Percentiles rank a stretch among this genome's conserved stretches.
Conservation (phyloP, 2,797 vertebrate species). For the Darevskia mixta region DNA sequence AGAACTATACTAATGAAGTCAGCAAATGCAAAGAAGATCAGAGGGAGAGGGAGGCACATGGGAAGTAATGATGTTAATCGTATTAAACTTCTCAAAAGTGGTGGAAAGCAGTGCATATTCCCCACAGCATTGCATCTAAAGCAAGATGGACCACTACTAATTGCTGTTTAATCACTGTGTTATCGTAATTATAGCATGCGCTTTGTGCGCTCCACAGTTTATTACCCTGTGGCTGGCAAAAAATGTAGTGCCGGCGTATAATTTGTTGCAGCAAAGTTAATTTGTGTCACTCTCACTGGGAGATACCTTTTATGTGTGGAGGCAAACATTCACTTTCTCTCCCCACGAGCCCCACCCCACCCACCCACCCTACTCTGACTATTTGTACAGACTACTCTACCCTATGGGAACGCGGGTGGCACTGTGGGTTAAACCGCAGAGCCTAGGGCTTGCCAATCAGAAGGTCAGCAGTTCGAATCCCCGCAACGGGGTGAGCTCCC, state of each 20-base stretch:
- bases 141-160: constrained; percentile 71
- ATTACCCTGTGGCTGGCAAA: constrained; percentile 54
- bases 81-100: constrained; percentile 56
- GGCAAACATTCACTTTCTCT: not conserved
- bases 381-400: too few relatives aligned
- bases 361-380: too few relatives aligned
- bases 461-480: too few relatives aligned
- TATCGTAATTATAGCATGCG: constrained; percentile 71
- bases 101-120: constrained; percentile 63
- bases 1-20: not conserved
- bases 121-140: constrained; percentile 65
- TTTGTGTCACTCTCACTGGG: constrained; percentile 53
- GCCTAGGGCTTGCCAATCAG: too few relatives aligned
- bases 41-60: not conserved
- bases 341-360: not conserved
- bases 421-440: too few relatives aligned
- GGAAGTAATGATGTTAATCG: constrained; percentile 45
- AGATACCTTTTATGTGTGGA: not conserved
- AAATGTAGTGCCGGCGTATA: constrained; percentile 45
- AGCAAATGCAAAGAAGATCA: not conserved
- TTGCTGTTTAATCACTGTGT: constrained; percentile 73
- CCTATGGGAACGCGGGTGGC: too few relatives aligned
- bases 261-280: constrained; percentile 69
- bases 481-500: too few relatives aligned
- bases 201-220: constrained; percentile 59